phyloP scores from a whole-genome alignment of 2,113 vertebrate species.

The Chaetodon auriga region DNA sequence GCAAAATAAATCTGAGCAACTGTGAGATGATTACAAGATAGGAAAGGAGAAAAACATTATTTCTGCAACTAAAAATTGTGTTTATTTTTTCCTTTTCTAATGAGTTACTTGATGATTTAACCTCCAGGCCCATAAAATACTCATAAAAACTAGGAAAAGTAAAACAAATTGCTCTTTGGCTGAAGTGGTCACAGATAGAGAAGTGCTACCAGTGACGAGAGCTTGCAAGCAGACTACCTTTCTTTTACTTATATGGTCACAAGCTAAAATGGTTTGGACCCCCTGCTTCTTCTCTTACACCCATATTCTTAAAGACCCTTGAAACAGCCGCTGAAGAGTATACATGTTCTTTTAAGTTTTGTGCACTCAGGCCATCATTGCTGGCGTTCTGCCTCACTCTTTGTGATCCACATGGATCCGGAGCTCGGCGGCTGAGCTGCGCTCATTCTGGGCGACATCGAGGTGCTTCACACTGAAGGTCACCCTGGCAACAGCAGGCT shows the following conservation, averaged over 20 bases:
- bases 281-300: background rate
- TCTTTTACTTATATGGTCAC: background rate
- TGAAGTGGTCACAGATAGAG: background rate
- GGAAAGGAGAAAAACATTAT: background rate
- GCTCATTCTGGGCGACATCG: conserved; percentile 46
- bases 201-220: background rate
- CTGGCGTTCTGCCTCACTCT: background rate
- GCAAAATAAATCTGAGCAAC: background rate
- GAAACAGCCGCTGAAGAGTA: background rate
- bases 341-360: background rate
- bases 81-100: background rate
- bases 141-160: background rate
- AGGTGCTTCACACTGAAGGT: conserved; percentile 62
- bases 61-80: background rate
- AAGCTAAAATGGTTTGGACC: background rate
- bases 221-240: too few relatives aligned
- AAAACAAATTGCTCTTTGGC: background rate
- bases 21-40: background rate
- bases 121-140: background rate
- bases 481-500: conserved; percentile 60
- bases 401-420: conserved; percentile 3
- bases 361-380: background rate
- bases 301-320: background rate
- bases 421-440: conserved; percentile 17
- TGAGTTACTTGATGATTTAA: background rate